Conservation (phyloP, 2,797 vertebrate species). For the Gymnothorax reevesii region DNA sequence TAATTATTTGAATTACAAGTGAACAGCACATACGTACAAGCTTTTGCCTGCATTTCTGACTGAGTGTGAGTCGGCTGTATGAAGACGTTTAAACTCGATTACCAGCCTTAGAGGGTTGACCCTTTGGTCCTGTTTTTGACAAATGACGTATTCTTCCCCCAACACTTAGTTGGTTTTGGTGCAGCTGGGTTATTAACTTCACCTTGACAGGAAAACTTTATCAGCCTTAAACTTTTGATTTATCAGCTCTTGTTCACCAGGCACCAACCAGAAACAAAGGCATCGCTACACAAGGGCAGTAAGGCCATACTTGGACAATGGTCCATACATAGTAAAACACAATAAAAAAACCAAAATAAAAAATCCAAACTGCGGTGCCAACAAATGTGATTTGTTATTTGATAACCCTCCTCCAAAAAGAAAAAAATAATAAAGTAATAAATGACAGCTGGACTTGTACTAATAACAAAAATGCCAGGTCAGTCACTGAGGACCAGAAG, state of each 20-base stretch:
- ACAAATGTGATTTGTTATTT: constrained; percentile 94
- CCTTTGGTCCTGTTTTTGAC: constrained; percentile 94
- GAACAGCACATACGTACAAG: not conserved
- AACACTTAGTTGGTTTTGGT: constrained; percentile 88
- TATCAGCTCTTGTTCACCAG: constrained; percentile 79
- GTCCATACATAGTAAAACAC: constrained; percentile 56
- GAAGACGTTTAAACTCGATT: constrained; percentile 56
- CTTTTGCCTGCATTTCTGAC: not conserved
- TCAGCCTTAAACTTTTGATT: constrained; percentile 70
- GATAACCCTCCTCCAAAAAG: constrained; percentile 61
- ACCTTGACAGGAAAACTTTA: constrained; percentile 94
- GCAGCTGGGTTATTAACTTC: constrained; percentile 91
- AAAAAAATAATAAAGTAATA: constrained; percentile 24
- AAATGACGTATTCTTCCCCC: constrained; percentile 78
- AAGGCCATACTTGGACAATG: constrained; percentile 76
- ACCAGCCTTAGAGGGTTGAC: constrained; percentile 74
- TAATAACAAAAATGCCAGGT: constrained; percentile 96
- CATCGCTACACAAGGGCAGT: constrained; percentile 45
- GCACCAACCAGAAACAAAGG: constrained; percentile 61
- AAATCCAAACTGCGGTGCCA: constrained; percentile 74
- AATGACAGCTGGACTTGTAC: constrained; percentile 96
- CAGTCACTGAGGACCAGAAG: constrained; percentile 98
- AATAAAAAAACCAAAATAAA: not conserved
- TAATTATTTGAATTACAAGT: not conserved
- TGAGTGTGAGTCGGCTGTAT: not conserved